Evolutionary conservation across 2,113 vertebrate genomes (phyloP).

Genomic region (Natator depressus): DNA sequence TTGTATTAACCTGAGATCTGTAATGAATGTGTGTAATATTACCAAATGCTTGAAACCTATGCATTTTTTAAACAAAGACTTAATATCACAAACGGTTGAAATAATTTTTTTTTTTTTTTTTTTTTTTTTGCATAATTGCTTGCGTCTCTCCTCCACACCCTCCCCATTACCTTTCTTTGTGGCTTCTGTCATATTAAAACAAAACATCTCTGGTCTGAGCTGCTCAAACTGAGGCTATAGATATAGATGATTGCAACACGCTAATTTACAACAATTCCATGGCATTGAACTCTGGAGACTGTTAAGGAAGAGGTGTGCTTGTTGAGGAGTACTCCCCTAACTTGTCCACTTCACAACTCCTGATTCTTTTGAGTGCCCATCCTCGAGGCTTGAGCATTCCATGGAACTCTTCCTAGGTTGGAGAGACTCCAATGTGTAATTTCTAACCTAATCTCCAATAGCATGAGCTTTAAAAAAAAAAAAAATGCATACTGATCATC

Average conservation of each 20-base stretch:
- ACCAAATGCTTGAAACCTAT: background rate
- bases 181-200: background rate
- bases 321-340: background rate
- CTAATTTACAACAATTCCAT: background rate
- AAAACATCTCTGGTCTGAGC: background rate
- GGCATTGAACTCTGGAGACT: background rate
- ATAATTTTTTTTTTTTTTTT: slow-evolving; percentile 27
- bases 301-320: background rate
- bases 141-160: background rate
- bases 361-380: background rate
- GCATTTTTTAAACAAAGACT: background rate
- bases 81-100: slow-evolving; percentile 38
- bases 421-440: background rate
- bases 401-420: background rate
- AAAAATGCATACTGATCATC: background rate
- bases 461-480: background rate
- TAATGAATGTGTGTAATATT: slow-evolving; percentile 27
- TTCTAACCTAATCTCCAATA: background rate
- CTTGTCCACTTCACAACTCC: background rate
- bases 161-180: background rate
- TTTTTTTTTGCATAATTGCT: slow-evolving; percentile 17
- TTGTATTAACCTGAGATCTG: background rate
- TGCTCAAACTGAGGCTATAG: background rate
- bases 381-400: background rate
- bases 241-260: background rate